Conservation (phyloP, 2,888 invertebrate genomes). For the Drosophila cracens region DNA sequence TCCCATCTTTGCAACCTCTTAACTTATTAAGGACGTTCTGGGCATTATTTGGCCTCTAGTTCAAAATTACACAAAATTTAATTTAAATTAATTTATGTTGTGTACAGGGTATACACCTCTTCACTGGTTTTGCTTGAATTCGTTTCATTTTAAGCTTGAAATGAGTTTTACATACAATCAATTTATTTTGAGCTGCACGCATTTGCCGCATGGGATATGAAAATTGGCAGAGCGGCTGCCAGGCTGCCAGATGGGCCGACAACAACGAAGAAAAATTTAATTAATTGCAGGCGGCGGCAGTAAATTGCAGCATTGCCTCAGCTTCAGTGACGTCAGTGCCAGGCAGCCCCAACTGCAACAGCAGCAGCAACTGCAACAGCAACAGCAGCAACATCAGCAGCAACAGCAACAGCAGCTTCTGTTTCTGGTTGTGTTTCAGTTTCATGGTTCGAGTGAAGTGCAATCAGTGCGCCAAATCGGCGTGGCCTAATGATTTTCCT, state of each 20-base stretch:
- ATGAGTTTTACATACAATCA: slow-evolving; percentile 60
- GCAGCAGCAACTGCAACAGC: neutral
- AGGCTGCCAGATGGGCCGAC: slow-evolving; percentile 26
- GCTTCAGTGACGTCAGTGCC: slow-evolving; percentile 22
- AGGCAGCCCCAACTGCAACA: slow-evolving; percentile 16
- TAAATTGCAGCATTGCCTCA: slow-evolving; percentile 29
- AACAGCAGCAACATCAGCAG: neutral
- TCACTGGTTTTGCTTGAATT: neutral
- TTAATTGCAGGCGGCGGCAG: slow-evolving; percentile 68
- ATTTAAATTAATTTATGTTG: no score
- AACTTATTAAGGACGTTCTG: neutral
- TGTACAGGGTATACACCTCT: neutral
- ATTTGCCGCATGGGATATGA: slow-evolving; percentile 21
- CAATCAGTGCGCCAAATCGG: slow-evolving; percentile 78
- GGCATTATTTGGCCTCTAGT: neutral
- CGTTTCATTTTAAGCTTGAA: slow-evolving; percentile 49
- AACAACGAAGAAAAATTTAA: slow-evolving; percentile 68
- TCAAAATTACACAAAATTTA: neutral
- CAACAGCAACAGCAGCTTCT: no score
- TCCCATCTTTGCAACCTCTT: neutral
- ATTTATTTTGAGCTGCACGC: slow-evolving; percentile 73
- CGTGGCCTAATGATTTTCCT: slow-evolving; percentile 80
- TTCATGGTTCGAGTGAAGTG: slow-evolving; percentile 47
- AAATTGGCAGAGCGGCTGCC: neutral
- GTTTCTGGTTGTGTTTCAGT: neutral